Evolutionary conservation across 2,113 vertebrate species (phyloP).

Genomic region (Plectropomus leopardus): DNA sequence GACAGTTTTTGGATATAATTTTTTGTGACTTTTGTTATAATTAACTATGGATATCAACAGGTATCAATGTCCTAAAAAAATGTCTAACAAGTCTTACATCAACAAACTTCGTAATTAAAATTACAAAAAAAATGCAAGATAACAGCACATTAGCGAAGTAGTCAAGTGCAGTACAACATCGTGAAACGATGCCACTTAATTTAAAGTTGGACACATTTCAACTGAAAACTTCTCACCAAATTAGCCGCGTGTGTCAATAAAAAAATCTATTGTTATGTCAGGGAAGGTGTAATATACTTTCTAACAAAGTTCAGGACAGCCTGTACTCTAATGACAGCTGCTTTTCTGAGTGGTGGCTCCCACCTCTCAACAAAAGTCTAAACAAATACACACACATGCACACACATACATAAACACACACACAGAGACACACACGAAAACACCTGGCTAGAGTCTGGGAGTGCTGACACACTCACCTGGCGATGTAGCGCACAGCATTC

Average conservation of each 20-base stretch:
- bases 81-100: neutral
- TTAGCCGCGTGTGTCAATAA: neutral
- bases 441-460: constrained; percentile 68
- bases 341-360: constrained; percentile 35
- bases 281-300: constrained; percentile 1
- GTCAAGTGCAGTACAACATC: neutral
- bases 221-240: neutral
- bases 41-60: neutral
- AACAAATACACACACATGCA: constrained; percentile 38
- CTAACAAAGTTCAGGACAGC: constrained; percentile 21
- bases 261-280: neutral
- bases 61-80: neutral
- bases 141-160: neutral
- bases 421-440: constrained; percentile 31
- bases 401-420: constrained; percentile 15
- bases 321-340: constrained; percentile 58
- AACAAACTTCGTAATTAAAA: neutral
- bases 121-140: neutral
- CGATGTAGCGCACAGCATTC: constrained; percentile 85
- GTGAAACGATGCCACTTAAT: neutral
- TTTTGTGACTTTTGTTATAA: neutral
- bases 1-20: neutral
- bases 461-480: constrained; percentile 81
- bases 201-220: neutral
- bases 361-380: constrained; percentile 44